A percentile compares a stretch with the other conserved stretches of the same genome.
phyloP scores from a whole-genome alignment of 2,113 vertebrate genomes.

The Campylomormyrus numenius region DNA sequence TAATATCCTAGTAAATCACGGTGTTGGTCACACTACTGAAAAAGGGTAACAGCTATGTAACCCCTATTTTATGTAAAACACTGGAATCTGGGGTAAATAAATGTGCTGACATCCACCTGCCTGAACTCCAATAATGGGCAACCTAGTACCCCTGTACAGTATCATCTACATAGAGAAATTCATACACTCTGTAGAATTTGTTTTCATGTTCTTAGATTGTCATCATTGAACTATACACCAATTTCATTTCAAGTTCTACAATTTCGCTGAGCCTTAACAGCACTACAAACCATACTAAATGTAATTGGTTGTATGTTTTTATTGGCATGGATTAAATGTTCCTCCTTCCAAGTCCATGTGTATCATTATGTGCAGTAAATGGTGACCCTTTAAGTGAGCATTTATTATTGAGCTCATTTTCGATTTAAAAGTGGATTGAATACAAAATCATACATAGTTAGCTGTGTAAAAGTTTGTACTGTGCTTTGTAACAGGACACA shows the following conservation, averaged over 20 bases:
- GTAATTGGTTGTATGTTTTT: not conserved
- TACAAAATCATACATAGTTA: not conserved
- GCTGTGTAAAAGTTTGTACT: not conserved
- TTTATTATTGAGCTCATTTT: not conserved
- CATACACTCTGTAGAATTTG: not conserved
- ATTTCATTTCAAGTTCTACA: not conserved
- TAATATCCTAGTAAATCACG: not conserved
- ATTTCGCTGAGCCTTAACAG: not conserved
- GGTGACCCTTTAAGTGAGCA: not conserved
- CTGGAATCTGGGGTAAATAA: not conserved
- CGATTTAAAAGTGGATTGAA: not conserved
- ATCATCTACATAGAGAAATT: not conserved
- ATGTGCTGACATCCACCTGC: not conserved
- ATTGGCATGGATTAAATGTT: not conserved
- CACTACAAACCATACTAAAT: not conserved
- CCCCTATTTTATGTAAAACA: not conserved
- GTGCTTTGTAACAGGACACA: not conserved
- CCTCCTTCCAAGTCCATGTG: not conserved
- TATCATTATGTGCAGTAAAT: not conserved
- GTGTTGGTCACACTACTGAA: not conserved
- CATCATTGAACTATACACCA: not conserved
- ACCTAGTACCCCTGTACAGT: not conserved
- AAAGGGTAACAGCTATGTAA: not conserved
- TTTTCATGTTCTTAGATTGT: not conserved
- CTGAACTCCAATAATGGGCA: not conserved